Conservation (phyloP, 2,888 invertebrate species). For the Cepaea hortensis region DNA sequence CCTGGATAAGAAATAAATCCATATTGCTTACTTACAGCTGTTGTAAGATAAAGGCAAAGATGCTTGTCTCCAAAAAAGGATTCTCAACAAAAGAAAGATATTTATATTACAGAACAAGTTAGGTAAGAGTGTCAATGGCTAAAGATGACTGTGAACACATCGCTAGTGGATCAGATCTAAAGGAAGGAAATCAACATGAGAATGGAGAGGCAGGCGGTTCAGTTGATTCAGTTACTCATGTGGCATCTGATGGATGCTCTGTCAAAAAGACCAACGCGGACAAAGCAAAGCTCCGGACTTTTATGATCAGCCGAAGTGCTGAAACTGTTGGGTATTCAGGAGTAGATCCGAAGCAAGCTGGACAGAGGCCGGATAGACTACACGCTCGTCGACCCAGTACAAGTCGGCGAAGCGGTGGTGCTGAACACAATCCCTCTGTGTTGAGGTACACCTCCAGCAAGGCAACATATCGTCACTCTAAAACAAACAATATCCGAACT, state of each 20-base stretch:
- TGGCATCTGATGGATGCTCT: not conserved
- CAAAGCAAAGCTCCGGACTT: not conserved
- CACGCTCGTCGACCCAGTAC: slow-evolving; percentile 9
- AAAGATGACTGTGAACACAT: not conserved
- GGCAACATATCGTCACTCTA: not conserved
- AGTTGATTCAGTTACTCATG: not conserved
- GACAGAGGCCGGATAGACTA: slow-evolving; percentile 20
- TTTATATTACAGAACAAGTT: not conserved
- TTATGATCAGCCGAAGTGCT: slow-evolving; percentile 20
- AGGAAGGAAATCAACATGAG: not conserved
- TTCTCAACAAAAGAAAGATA: no score
- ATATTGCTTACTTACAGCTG: no score
- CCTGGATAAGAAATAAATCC: no score
- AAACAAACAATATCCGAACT: not conserved
- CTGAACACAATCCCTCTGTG: not conserved
- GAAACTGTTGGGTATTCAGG: not conserved
- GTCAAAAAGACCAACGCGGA: not conserved
- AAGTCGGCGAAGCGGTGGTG: not conserved
- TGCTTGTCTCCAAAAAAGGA: no score
- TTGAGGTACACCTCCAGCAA: not conserved
- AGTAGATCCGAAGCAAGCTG: not conserved
- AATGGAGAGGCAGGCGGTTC: not conserved
- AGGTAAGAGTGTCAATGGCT: not conserved
- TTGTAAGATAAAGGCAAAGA: no score
- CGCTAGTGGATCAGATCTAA: not conserved